These are phyloP conservation scores for Aselliscus stoliczkanus DNA, from an alignment of 2,797 vertebrate genomes.

Conservation along the genomic window DNA sequence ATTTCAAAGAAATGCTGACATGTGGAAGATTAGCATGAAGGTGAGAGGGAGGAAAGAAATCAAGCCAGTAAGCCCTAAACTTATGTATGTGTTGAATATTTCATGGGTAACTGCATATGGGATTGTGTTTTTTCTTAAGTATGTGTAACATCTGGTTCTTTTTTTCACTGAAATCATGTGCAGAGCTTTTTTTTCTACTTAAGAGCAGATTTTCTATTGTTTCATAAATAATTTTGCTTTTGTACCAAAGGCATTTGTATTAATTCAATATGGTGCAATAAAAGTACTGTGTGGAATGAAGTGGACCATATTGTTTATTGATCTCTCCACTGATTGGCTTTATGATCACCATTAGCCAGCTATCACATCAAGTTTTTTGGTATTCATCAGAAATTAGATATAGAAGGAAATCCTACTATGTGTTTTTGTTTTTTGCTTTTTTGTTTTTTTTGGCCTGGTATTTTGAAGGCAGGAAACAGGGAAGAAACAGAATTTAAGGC, in stretches of 20 bases:
- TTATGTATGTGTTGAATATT: constrained; percentile 72
- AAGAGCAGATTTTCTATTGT: constrained; percentile 76
- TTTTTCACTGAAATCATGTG: constrained; percentile 69
- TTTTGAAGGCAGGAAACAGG: background rate
- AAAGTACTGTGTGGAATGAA: constrained; percentile 38
- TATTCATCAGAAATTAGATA: constrained; percentile 27
- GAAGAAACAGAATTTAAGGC: background rate
- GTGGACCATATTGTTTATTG: constrained; percentile 61
- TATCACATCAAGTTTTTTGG: constrained; percentile 21
- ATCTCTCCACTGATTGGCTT: constrained; percentile 46
- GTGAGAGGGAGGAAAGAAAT: constrained; percentile 67
- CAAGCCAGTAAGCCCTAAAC: constrained; percentile 37
- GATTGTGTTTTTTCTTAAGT: constrained; percentile 56
- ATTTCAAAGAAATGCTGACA: constrained; percentile 64
- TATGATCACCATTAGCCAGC: constrained; percentile 41
- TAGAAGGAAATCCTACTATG: background rate
- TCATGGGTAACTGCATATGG: constrained; percentile 73
- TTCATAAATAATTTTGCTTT: constrained; percentile 77
- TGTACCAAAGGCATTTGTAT: constrained; percentile 73
- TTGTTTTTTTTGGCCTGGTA: background rate
- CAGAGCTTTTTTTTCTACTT: constrained; percentile 37
- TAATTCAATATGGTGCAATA: constrained; percentile 73
- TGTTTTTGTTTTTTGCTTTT: background rate
- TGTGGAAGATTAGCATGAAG: constrained; percentile 70
- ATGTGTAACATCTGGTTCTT: constrained; percentile 76